phyloP scores from a whole-genome alignment of 2,113 vertebrate genomes.

The Quiscalus mexicanus region DNA sequence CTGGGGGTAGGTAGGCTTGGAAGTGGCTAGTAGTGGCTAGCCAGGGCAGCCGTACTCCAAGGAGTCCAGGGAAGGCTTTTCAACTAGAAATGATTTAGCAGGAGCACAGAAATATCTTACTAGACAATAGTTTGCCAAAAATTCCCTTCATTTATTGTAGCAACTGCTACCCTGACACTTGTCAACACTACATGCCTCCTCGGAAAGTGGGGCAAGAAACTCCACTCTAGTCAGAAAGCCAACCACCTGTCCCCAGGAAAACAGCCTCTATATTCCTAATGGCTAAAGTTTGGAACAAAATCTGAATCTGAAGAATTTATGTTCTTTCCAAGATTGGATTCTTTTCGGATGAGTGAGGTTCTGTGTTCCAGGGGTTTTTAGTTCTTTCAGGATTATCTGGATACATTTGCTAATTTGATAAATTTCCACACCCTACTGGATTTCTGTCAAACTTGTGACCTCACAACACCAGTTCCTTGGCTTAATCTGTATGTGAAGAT shows the following conservation, averaged over 20 bases:
- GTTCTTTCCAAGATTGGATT: neutral
- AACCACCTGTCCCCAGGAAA: neutral
- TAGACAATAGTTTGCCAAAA: neutral
- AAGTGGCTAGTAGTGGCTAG: neutral
- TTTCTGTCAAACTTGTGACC: neutral
- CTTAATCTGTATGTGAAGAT: neutral
- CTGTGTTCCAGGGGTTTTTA: neutral
- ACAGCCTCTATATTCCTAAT: neutral
- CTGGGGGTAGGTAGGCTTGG: neutral
- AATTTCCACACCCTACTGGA: neutral
- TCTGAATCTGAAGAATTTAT: neutral
- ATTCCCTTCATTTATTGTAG: neutral
- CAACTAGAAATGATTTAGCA: neutral
- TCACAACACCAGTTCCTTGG: neutral
- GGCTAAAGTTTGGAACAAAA: neutral
- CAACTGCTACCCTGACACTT: neutral
- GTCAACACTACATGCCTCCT: neutral
- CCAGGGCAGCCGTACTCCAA: neutral
- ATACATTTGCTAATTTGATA: neutral
- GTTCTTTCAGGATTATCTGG: neutral
- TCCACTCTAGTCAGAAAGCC: neutral
- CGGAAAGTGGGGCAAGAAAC: neutral
- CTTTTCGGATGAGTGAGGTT: neutral
- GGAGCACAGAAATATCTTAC: neutral
- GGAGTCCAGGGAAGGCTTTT: neutral